Evolutionary conservation across 2,797 vertebrate genomes (phyloP).

Genomic region (Protonibea diacanthus): DNA sequence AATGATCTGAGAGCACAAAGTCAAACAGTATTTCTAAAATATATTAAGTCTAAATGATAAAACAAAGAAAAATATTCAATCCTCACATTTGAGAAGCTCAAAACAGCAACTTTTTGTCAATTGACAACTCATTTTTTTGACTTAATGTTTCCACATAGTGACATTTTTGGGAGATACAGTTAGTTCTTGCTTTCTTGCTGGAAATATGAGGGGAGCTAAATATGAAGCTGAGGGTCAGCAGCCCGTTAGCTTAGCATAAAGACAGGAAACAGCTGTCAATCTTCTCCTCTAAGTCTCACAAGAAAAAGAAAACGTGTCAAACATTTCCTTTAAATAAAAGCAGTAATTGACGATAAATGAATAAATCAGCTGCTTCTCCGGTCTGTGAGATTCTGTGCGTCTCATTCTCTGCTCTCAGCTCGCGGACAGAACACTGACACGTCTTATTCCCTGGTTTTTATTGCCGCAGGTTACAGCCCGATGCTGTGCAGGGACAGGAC

Average conservation of each 20-base stretch:
- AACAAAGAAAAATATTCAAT: neutral
- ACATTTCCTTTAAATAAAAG: neutral
- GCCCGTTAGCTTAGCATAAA: neutral
- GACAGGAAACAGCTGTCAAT: neutral
- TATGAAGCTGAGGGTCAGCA: neutral
- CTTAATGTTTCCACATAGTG: neutral
- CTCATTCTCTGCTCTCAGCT: neutral
- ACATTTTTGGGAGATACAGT: neutral
- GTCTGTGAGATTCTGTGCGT: conserved; percentile 8
- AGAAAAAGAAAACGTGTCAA: conserved; percentile 1
- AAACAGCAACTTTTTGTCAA: neutral
- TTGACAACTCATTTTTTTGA: too few species aligned
- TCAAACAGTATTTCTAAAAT: neutral
- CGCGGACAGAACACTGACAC: conserved; percentile 3
- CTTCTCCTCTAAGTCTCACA: neutral
- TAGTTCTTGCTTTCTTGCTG: neutral
- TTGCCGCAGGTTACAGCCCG: conserved; percentile 37
- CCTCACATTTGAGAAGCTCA: neutral
- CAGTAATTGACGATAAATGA: neutral
- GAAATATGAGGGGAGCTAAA: too few species aligned
- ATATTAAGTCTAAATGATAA: neutral
- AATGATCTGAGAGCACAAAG: neutral
- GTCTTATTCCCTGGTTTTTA: conserved; percentile 46
- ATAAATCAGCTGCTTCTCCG: conserved; percentile 5
- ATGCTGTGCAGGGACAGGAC: conserved; percentile 20